Percentiles rank a stretch among this genome's conserved stretches.
Evolutionary conservation across 2,888 invertebrate genomes (phyloP).

Genomic region (Xestia sexstrigata): DNA sequence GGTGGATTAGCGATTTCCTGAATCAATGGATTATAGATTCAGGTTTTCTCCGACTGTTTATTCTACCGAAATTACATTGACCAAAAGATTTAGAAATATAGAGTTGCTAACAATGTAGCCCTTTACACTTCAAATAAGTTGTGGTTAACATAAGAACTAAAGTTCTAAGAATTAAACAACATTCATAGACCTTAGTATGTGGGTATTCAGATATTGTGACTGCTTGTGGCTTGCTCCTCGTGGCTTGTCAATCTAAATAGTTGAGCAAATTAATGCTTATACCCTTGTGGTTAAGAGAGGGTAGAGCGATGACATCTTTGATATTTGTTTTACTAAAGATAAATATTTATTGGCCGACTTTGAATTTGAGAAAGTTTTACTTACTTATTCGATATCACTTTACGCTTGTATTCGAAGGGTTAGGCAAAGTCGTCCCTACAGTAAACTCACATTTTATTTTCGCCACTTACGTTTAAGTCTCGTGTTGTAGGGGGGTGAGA

Average conservation of each 20-base stretch:
- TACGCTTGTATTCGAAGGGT: neutral
- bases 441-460: too few species aligned
- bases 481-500: too few species aligned
- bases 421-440: neutral
- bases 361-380: neutral
- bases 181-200: neutral
- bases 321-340: neutral
- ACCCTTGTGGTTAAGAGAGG: conserved; percentile 9
- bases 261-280: conserved; percentile 29
- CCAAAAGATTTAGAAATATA: neutral
- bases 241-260: conserved; percentile 15
- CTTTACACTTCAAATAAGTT: neutral
- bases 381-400: neutral
- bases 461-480: too few species aligned
- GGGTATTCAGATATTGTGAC: conserved; percentile 14
- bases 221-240: conserved; percentile 11
- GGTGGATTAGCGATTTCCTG: too few species aligned
- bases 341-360: neutral
- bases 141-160: neutral
- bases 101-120: neutral
- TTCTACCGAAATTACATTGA: neutral
- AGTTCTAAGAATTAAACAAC: conserved; percentile 9
- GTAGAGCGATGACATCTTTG: conserved; percentile 1
- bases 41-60: too few species aligned
- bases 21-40: too few species aligned